Percentiles rank a stretch among this genome's conserved stretches.
Conservation (phyloP, 2,113 vertebrate genomes). For the Nannobrachium achirus region DNA sequence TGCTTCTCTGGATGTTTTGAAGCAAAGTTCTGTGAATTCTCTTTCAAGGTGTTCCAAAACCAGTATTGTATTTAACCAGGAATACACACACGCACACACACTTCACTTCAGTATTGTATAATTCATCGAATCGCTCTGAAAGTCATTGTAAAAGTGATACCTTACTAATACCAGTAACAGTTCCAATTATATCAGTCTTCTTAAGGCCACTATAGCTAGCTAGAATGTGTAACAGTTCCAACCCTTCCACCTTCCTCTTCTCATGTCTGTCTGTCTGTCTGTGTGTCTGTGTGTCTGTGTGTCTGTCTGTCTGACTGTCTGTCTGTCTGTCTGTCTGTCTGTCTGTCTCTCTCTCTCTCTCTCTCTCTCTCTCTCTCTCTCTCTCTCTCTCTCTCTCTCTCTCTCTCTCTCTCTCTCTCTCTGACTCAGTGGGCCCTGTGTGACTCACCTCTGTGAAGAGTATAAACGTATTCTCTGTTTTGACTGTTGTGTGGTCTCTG, state of each 20-base stretch:
- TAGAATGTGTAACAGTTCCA: neutral
- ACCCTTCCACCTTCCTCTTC: no score
- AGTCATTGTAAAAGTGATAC: neutral
- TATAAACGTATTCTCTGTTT: conserved; percentile 22
- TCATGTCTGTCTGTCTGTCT: no score
- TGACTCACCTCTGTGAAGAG: conserved; percentile 28
- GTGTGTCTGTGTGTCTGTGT: neutral
- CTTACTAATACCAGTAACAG: neutral
- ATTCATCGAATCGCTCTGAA: no score
- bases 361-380: neutral
- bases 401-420: conserved; percentile 12
- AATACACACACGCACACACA: no score
- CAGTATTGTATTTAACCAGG: no score
- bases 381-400: neutral
- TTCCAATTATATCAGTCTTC: neutral
- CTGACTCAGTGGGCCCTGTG: conserved; percentile 8
- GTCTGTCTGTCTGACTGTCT: neutral
- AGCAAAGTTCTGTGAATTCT: neutral
- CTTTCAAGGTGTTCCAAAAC: no score
- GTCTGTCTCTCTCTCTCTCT: neutral
- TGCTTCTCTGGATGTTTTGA: neutral
- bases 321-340: neutral
- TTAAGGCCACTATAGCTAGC: neutral
- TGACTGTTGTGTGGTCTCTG: conserved; percentile 12
- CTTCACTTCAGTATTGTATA: no score